These are phyloP conservation scores for Xylota sylvarum DNA, from an alignment of 2,888 invertebrate species.

Conservation along the genomic window DNA sequence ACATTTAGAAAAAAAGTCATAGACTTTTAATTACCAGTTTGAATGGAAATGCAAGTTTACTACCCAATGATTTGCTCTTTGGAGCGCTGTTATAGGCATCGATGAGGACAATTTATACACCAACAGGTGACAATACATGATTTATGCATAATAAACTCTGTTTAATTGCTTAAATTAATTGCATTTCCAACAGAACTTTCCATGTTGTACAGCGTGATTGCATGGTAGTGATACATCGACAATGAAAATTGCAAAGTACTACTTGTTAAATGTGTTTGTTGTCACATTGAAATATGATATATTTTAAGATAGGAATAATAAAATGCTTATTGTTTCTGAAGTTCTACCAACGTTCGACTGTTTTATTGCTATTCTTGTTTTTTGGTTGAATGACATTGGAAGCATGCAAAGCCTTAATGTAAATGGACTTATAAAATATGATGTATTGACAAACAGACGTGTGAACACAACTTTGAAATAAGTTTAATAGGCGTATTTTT, in stretches of 20 bases:
- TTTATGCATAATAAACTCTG: slow-evolving; percentile 12
- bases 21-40: slow-evolving; percentile 5
- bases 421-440: no score
- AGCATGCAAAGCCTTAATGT: neutral
- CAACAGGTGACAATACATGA: slow-evolving; percentile 24
- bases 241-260: slow-evolving; percentile 5
- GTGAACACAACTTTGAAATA: no score
- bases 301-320: slow-evolving; percentile 3
- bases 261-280: slow-evolving; percentile 6
- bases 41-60: neutral
- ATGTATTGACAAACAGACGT: no score
- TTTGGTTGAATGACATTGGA: neutral
- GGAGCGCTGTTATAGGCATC: neutral
- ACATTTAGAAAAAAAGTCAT: neutral
- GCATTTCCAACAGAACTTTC: neutral
- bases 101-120: neutral
- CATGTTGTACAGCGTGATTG: neutral
- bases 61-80: neutral
- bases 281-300: slow-evolving; percentile 7
- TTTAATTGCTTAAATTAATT: slow-evolving; percentile 20
- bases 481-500: no score
- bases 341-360: neutral
- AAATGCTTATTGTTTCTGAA: neutral
- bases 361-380: neutral
- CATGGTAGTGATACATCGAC: slow-evolving; percentile 2